Evolutionary conservation across 2,888 invertebrate genomes (phyloP), one percentile per base, ranked within the genome.

Genomic region (Didymodactylos carnosus): DNA sequence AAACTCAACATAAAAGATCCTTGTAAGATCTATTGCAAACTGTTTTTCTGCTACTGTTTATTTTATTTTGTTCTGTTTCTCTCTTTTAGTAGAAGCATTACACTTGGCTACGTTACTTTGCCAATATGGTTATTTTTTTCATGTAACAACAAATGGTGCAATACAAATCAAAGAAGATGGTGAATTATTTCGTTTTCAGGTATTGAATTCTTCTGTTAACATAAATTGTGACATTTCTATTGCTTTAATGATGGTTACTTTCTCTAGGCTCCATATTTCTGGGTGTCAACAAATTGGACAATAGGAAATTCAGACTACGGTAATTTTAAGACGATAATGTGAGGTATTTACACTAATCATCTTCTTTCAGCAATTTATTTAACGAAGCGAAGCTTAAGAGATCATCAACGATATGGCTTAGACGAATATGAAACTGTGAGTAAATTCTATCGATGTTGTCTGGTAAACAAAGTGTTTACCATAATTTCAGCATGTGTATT

Each of bases 61-160:
- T 13, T 8, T 6, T 23, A 19, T 39, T 25, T 71, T 25, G 6
- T 1, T 39, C n/a, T 25, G 16, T n/a, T n/a, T 25, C 62, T 39
- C 4, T 41, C 29, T 53, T 77, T 13, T 76, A 81, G 88, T 87
- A 82, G 97, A 97, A 87, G 94, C 95, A 82, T 87, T 93, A 82
- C 94, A 93, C 86, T 87, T 97, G 84, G 94, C 92, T 82, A 93
- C 91, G 86, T 90, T 94, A 83, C 88, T 97, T 80, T 94, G 95
- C 86, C 91, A 93, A 85, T 92, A 94, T 84, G 97, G 97, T 81
- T 98, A 97, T 87, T 91, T 94, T 87, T 97, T 97, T 86, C 95
- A 97, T 79, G 92, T 95, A 80, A 92, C 91, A 85, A 94, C 94
- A 86, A 89, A 90, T 80, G 93, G 92, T 86, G 90, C 89, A 83